Evolutionary conservation across 1,140 invertebrate species (phyloP), one percentile per base, ranked within the genome.

Genomic region (Mizuhopecten yessoensis): DNA sequence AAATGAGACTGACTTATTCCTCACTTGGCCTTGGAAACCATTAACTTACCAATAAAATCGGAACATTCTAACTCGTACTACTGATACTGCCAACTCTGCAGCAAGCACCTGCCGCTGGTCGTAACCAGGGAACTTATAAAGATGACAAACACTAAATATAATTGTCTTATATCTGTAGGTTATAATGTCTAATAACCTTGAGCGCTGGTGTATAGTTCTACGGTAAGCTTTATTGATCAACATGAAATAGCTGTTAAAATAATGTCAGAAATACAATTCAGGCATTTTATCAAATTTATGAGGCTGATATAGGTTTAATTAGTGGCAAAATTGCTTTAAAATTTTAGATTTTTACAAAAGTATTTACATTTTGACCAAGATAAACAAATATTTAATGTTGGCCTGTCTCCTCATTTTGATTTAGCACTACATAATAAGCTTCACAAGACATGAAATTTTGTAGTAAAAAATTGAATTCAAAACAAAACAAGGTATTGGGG

Each of bases 81-180:
- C 2, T 29, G 57, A n/a, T 75, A 29, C 57, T 75, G 57, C 57
- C 57, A 75, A 75, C 23, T 75, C 23, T 75, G 57, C n/a, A 29
- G n/a, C 23, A 29, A 75, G 57, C 57, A 75, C 57, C 57, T 75
- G 57, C 29, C 29, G n/a, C n/a, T 29, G 57, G 57, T 75, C 23
- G 57, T 45, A 45, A 45, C 42, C 17, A 45, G 57, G 29, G 5
- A 75, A 75, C 57, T 75, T 75, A 75, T 75, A n/a, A 75, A 75
- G 57, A 75, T 75, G 57, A 75, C 57, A 75, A n/a, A 75, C 57
- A 75, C n/a, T 29, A n/a, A 75, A 45, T 17, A 45, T 45, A 45
- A 75, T n/a, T 75, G 57, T 75, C n/a, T 75, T 75, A 29, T 75
- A 75, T n/a, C 57, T 29, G 29, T 75, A 75, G n/a, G 5, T 75